Evolutionary conservation across 2,888 invertebrate species (phyloP).

Genomic region (Pseudococcus viburni): DNA sequence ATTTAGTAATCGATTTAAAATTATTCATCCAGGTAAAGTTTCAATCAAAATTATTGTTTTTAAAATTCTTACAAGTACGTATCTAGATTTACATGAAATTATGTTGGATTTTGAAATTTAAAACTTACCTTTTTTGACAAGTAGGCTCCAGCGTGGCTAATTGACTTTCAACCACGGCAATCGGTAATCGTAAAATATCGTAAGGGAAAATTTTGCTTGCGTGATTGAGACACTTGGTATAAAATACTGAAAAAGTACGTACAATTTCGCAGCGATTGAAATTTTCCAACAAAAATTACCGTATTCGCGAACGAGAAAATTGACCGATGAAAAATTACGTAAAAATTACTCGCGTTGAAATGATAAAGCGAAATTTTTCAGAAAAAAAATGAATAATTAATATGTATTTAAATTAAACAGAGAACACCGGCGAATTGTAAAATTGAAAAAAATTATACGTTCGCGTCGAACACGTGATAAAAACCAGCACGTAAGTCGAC

Average conservation of each 20-base stretch:
- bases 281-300: background rate
- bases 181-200: slow-evolving; percentile 62
- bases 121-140: slow-evolving; percentile 62
- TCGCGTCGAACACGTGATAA: background rate
- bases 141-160: slow-evolving; percentile 64
- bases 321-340: background rate
- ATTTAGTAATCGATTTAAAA: background rate
- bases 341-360: background rate
- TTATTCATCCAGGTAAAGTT: background rate
- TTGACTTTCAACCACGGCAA: slow-evolving; percentile 63
- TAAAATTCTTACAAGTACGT: background rate
- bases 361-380: background rate
- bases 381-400: too few relatives aligned
- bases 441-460: slow-evolving; percentile 1
- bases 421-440: background rate
- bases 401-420: too few relatives aligned
- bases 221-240: background rate
- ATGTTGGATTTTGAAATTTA: background rate
- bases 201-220: slow-evolving; percentile 61
- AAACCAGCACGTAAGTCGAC: background rate
- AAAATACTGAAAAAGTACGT: background rate
- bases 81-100: too few relatives aligned
- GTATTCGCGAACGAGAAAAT: background rate
- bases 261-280: background rate
- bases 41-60: background rate